Evolutionary conservation across 2,113 vertebrate species (phyloP), one percentile per base, ranked within the genome.

Genomic region (Mesitornis unicolor): DNA sequence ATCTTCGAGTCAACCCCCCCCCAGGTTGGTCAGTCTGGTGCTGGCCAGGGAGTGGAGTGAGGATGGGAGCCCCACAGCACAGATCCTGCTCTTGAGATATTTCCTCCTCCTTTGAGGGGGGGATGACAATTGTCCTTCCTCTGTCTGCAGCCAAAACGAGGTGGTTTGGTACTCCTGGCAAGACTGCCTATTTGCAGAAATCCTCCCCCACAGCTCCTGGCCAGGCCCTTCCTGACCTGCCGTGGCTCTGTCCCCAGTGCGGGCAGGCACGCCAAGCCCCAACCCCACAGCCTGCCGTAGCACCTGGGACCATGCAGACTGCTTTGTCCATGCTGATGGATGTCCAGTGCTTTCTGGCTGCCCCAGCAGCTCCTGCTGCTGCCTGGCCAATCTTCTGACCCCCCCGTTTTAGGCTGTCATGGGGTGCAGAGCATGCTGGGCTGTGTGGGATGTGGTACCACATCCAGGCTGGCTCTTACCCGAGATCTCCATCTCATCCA

Each of bases 401-500:
- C n/a, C 33, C 26, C 21, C 7, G 3, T 25, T 60, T 53, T 51
- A 45, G 29, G 31, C n/a, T 74, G 57, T 5, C 1, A 2, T 3
- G 13, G 42, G 13, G 33, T 25, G 33, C 28, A 16, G 35, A 18
- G 40, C 13, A 2, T 13, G 6, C 22, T 65, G 59, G n/a, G 42
- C 59, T 68, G 25, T 18, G 15, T 48, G 28, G 38, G 61, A 31
- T 53, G 25, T 33, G 47, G 42, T 48, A 33, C 18, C 0, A 0
- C 20, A 54, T 14, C 40, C 2, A 4, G 64, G 17, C 28, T 40
- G 74, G 59, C 35, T 93, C 96, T 84, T 97, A 99, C 99, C 99
- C 97, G 99, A 99, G 92, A 99, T 99, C 59, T 99, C 99, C 99
- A 99, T 99, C 69, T 99, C 99, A 26, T 99, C 99, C 85, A 99